Conservation (phyloP, 2,797 vertebrate species). For the Acipenser transmontanus region DNA sequence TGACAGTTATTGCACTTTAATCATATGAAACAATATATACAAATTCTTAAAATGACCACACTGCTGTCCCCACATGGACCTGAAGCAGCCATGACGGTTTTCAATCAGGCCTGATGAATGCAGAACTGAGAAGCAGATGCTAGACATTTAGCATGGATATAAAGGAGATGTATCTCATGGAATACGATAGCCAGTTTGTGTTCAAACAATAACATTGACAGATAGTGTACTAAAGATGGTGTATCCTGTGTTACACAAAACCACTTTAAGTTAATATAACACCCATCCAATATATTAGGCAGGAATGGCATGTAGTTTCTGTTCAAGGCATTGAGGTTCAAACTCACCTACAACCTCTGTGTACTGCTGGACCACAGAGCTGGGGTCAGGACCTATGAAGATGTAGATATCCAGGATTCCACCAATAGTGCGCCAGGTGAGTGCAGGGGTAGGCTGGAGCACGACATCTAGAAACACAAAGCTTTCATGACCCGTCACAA, state of each 20-base stretch:
- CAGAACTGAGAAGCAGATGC: too few species aligned
- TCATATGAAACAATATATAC: too few species aligned
- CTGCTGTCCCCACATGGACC: too few species aligned
- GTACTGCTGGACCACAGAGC: slow-evolving; percentile 75
- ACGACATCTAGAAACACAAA: slow-evolving; percentile 40
- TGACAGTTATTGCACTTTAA: too few species aligned
- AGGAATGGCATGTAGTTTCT: not conserved
- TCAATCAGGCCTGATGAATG: too few species aligned
- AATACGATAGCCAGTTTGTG: too few species aligned
- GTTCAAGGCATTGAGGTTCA: not conserved
- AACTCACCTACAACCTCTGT: slow-evolving; percentile 77
- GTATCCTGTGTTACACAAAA: slow-evolving; percentile 34
- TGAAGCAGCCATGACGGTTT: too few species aligned
- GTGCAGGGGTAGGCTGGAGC: slow-evolving; percentile 73
- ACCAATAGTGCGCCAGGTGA: slow-evolving; percentile 83
- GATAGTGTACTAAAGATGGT: too few species aligned
- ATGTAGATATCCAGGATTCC: slow-evolving; percentile 66
- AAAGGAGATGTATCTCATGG: too few species aligned
- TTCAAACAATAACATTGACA: too few species aligned
- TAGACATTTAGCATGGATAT: too few species aligned
- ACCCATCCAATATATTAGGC: not conserved
- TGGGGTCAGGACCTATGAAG: slow-evolving; percentile 66
- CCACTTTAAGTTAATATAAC: not conserved
- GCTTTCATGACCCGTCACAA: not conserved
- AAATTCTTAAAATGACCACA: too few species aligned